A percentile compares a stretch with the other conserved stretches of the same genome.
Evolutionary conservation across 2,797 vertebrate genomes (phyloP).

Genomic region (Nannoperca australis): DNA sequence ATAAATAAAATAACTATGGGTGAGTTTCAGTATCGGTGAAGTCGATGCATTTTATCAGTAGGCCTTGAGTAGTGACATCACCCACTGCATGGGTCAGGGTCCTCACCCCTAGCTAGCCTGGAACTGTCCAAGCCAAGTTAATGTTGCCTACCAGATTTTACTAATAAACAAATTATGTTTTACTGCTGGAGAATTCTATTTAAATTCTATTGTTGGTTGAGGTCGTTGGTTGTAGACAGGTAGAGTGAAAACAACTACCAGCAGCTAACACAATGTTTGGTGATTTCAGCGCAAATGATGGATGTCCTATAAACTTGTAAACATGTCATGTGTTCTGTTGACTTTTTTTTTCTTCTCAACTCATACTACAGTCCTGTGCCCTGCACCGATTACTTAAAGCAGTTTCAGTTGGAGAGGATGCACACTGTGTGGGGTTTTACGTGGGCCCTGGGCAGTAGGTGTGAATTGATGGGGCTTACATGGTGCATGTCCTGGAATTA

Average conservation of each 20-base stretch:
- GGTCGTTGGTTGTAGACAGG: background rate
- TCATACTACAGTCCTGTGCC: background rate
- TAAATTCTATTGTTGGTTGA: background rate
- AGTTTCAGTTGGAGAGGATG: background rate
- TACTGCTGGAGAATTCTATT: too few relatives aligned
- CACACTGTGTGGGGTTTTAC: constrained; percentile 1
- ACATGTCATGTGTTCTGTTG: background rate
- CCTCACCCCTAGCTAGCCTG: too few relatives aligned
- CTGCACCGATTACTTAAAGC: constrained; percentile 3
- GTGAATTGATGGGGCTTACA: constrained; percentile 43
- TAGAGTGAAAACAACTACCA: background rate
- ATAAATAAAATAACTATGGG: too few relatives aligned
- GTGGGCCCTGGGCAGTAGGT: constrained; percentile 34
- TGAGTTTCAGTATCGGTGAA: too few relatives aligned
- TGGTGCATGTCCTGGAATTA: constrained; percentile 62
- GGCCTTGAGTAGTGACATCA: too few relatives aligned
- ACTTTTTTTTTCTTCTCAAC: background rate
- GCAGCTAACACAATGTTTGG: background rate
- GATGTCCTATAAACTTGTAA: background rate
- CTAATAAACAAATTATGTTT: too few relatives aligned
- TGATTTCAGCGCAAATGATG: background rate
- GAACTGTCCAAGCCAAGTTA: too few relatives aligned
- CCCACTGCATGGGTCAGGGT: too few relatives aligned
- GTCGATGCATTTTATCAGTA: too few relatives aligned
- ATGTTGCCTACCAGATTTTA: too few relatives aligned